Evolutionary conservation across 2,888 invertebrate genomes (phyloP), one percentile per base, ranked within the genome.

Genomic region (Drosophila pullipes): DNA sequence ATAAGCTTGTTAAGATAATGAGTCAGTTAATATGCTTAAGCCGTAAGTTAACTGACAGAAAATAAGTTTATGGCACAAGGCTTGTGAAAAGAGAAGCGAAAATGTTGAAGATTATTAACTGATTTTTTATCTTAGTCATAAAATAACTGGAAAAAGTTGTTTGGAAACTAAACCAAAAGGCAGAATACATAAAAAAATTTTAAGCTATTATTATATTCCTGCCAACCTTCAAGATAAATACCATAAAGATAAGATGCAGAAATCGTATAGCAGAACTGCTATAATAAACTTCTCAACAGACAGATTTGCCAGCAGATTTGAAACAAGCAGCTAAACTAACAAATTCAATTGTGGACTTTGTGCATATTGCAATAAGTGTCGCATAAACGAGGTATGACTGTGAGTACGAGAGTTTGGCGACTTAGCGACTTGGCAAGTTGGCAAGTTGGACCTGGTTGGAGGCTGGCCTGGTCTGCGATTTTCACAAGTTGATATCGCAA

Each of bases 401-500:
- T 44, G 52, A 39, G 53, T 74, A 66, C 75, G 39, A 74, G 33
- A 33, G 16, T 50, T 50, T 69, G 71, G 62, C 52, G 22, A 54
- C 47, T 58, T 69, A 31, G 70, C 37, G 63, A 33, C 50, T 55
- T 72, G 65, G 61, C 54, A 37, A 54, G 44, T 54, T 67, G 54
- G 53, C 33, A 67, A 77, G 75, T 54, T 58, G 52, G 65, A 57
- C 41, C 41, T 9, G 47, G 47, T 47, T 47, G 74, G 75, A 89
- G 73, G 70, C 83, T 83, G 86, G 73, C 49, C 59, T 70, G 81
- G 71, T 74, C 76, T 80, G 82, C 76, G 93, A 93, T 93, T 93
- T 93, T 93, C 93, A 93, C 93, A 93, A 93, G 91, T 89, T 92
- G 93, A 93, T 93, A 93, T 92, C 91, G 89, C 91, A 90, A 93